These are phyloP conservation scores for Hemibagrus guttatus DNA, from an alignment of 2,797 vertebrate species.

Conservation along the genomic window DNA sequence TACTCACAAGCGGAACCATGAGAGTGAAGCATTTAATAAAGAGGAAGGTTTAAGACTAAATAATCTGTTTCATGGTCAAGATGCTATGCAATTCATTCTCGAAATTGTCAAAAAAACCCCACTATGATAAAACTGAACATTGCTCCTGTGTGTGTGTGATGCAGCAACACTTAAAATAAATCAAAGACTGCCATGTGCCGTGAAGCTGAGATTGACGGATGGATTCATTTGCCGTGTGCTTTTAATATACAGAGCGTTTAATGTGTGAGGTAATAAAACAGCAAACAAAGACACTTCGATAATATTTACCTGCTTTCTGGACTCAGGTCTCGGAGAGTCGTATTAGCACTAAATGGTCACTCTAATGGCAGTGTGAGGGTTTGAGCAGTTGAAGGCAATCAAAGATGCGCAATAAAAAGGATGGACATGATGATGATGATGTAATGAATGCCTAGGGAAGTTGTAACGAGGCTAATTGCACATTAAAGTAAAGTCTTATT, in stretches of 20 bases:
- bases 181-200: background rate
- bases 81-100: background rate
- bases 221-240: background rate
- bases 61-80: too few species aligned
- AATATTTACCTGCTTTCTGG: slow-evolving; percentile 30
- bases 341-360: slow-evolving; percentile 18
- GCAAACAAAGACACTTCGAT: background rate
- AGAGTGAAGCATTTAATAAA: too few species aligned
- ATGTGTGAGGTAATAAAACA: slow-evolving; percentile 1
- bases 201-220: background rate
- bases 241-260: background rate
- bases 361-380: background rate
- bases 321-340: slow-evolving; percentile 12
- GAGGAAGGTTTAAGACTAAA: too few species aligned
- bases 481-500: background rate
- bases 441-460: background rate
- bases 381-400: background rate
- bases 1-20: background rate
- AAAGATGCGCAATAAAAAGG: background rate
- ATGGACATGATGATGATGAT: background rate
- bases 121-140: too few species aligned
- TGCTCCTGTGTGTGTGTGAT: too few species aligned
- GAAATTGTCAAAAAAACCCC: too few species aligned
- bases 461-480: background rate
- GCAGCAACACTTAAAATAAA: too few species aligned